Evolutionary conservation across 2,888 invertebrate species (phyloP), one percentile per base, ranked within the genome.

Genomic region (Philereme transversata): DNA sequence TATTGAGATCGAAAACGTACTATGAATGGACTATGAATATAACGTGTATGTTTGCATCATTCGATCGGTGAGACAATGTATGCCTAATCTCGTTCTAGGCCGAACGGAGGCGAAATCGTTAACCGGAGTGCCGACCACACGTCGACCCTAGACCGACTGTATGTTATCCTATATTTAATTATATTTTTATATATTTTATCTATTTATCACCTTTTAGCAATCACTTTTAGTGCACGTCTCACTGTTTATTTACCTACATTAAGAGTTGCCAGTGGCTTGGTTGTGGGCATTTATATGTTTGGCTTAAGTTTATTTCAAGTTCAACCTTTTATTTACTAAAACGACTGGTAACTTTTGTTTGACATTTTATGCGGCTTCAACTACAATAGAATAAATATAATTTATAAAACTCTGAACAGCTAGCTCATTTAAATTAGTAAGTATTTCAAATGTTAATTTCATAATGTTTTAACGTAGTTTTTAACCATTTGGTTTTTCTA

Each of bases 91-190:
- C 81, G 75, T 91, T 91, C 86, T 90, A 91, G 91, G 90, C 91
- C 91, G 77, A 90, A 85, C 75, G 91, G 90, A 84, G 90, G 90
- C 74, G 91, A 91, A 82, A 87, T 91, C 89, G 87, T 90, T 79
- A 91, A 86, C 90, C 88, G 91, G 86, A 88, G 84, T 85, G 88
- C 88, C 68, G 91, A 92, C 81, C 90, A 91, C 85, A 88, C 90
- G 73, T 89, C 91, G 76, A 91, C 90, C 73, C 88, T 91, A 82
- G 91, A 91, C 90, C 77, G 91, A 91, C 88, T 91, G 91, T 91
- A 91, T 80, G 91, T 91, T 90, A 83, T 80, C 74, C 77, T 76
- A 74, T 77, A 76, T 72, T 74, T 74, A 78, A 79, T 68, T 63
- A 63, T 63, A 62, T 64, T 62, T 57, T 55, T 68, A 62, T 68